Base-by-base conservation (phyloP, 1,140 invertebrate genomes). In the Brachionus rotundiformis region DNA sequence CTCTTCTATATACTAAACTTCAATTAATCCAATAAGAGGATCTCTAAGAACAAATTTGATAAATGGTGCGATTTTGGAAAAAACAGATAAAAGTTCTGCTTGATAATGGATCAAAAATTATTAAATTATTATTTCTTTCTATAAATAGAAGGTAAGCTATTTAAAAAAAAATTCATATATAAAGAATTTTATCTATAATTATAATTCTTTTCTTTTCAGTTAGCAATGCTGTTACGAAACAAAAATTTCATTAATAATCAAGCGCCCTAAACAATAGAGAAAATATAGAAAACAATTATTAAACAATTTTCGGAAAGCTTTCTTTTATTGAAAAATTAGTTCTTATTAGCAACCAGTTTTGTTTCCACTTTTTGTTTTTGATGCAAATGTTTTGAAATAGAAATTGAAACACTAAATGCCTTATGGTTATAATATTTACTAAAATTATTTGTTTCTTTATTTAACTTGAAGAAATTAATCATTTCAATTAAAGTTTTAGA, bases 321-420 rank as follows among this genome's bases (percentile, higher is more conserved):
- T 63, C 29, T 63, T n/a, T 63, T 29, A 63, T 63, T 16, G 13
- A 63, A 63, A 63, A 54, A 63, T 63, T 63, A 11, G 61, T 63
- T 63, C 61, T 63, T 63, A 63, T 63, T 63, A 63, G 61, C 61
- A 63, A 63, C 61, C 29, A 29, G 25, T 63, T 63, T 63, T 31
- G 61, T 63, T 63, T 63, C 61, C 61, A 63, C n/a, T 63, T 63
- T 63, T 63, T 63, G 25, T 63, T 63, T 63, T 63, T 63, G 25
- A 29, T 63, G 61, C 13, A 63, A 63, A 63, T 63, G 61, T 33
- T 63, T 63, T 63, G 25, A 63, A 63, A 63, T 63, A 29, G 61
- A 63, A 63, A 63, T 63, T 63, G 25, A 63, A 63, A 63, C 61
- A 63, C 29, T n/a, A 63, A 63, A 63, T 33, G 61, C 61, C 61